phyloP scores from a whole-genome alignment of 2,797 vertebrate species.

The Aldrovandia affinis region DNA sequence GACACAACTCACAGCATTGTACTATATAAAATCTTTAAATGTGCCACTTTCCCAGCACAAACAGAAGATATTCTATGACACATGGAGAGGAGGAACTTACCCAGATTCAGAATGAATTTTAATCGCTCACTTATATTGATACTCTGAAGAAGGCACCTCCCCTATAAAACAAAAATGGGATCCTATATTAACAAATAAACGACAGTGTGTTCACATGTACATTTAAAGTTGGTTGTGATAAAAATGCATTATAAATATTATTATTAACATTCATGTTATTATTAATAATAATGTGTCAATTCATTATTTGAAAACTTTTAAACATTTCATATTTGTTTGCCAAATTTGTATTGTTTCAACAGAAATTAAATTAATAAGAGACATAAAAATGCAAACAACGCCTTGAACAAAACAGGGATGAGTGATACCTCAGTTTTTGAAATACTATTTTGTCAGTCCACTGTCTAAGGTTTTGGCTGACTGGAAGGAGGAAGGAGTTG shows the following conservation, averaged over 20 bases:
- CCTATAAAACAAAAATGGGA: slow-evolving; percentile 65
- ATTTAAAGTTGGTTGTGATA: neutral
- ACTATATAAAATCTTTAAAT: neutral
- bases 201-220: neutral
- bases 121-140: slow-evolving; percentile 89
- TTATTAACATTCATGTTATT: too few species aligned
- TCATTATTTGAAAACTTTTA: too few species aligned
- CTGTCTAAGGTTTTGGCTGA: neutral
- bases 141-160: slow-evolving; percentile 89
- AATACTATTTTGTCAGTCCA: neutral
- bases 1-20: neutral
- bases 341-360: too few species aligned
- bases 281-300: too few species aligned
- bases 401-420: too few species aligned
- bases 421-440: too few species aligned
- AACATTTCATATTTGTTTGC: too few species aligned
- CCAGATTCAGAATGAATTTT: slow-evolving; percentile 90
- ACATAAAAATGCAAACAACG: too few species aligned
- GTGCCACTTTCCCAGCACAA: neutral
- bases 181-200: slow-evolving; percentile 3
- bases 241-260: neutral
- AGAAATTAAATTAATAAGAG: too few species aligned
- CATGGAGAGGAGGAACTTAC: slow-evolving; percentile 68
- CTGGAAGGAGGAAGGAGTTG: neutral
- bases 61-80: neutral